Conservation (phyloP, 2,113 vertebrate species). For the Leptobrachium leishanense region DNA sequence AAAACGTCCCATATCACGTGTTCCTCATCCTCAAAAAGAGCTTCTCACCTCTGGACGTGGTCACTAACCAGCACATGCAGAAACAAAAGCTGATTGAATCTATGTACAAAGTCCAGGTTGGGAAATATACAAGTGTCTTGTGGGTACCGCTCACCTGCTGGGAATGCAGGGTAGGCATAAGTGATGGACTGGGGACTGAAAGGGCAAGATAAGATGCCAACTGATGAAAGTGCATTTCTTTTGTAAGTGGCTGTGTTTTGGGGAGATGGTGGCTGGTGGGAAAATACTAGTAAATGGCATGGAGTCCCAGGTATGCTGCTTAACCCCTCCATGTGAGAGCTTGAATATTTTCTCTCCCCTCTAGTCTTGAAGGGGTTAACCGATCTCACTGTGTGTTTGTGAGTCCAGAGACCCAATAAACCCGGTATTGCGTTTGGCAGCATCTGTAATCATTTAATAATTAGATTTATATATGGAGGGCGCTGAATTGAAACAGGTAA, state of each 20-base stretch:
- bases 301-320: too few species aligned
- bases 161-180: slow-evolving; percentile 61
- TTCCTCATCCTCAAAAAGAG: slow-evolving; percentile 52
- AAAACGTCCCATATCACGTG: slow-evolving; percentile 97
- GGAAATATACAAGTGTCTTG: slow-evolving; percentile 61
- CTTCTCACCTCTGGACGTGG: slow-evolving; percentile 67
- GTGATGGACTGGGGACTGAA: slow-evolving; percentile 59
- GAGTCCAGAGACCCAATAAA: too few species aligned
- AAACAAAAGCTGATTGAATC: slow-evolving; percentile 66
- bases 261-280: neutral
- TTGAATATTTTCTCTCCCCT: too few species aligned
- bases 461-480: too few species aligned
- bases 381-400: too few species aligned
- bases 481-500: too few species aligned
- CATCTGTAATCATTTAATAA: too few species aligned
- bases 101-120: slow-evolving; percentile 71
- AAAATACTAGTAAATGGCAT: too few species aligned
- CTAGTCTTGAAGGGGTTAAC: too few species aligned
- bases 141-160: slow-evolving; percentile 56
- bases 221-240: slow-evolving; percentile 46
- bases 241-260: neutral
- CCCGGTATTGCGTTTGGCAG: too few species aligned
- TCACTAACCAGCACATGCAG: slow-evolving; percentile 87
- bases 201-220: slow-evolving; percentile 45
- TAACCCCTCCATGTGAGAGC: too few species aligned